A percentile compares a stretch with the other conserved stretches of the same genome.
Evolutionary conservation across 2,113 vertebrate genomes (phyloP).

Genomic region (Ranitomeya imitator): DNA sequence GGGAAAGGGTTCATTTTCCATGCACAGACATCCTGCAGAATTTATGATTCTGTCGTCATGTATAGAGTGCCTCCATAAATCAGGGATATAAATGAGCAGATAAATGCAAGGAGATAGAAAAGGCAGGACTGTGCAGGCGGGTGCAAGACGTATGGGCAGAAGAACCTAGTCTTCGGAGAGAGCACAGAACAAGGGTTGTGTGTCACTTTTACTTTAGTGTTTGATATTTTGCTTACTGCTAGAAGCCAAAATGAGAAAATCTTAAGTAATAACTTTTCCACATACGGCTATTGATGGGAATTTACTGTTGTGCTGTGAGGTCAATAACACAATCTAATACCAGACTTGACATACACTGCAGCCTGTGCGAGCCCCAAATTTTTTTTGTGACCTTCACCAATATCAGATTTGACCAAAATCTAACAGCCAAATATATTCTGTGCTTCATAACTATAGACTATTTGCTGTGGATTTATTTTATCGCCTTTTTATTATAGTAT

Average conservation of each 20-base stretch:
- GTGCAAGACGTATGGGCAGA: slow-evolving; percentile 41
- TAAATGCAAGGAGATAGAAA: slow-evolving; percentile 50
- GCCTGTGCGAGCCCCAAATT: not conserved
- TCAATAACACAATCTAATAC: not conserved
- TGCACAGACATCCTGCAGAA: slow-evolving; percentile 43
- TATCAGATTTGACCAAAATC: not conserved
- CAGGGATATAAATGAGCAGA: slow-evolving; percentile 54
- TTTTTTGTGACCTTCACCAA: not conserved
- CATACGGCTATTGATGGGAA: not conserved
- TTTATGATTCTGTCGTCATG: slow-evolving; percentile 52
- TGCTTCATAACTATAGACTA: not conserved
- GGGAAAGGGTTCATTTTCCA: slow-evolving; percentile 47
- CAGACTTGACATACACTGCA: not conserved
- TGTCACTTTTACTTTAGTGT: slow-evolving; percentile 29
- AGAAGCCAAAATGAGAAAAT: slow-evolving; percentile 3
- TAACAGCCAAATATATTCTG: not conserved
- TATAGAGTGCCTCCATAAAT: slow-evolving; percentile 50
- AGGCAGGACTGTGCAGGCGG: slow-evolving; percentile 33
- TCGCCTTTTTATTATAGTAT: too few species aligned
- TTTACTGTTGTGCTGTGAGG: not conserved
- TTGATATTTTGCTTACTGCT: slow-evolving; percentile 22
- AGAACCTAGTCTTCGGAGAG: slow-evolving; percentile 21
- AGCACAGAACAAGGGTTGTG: slow-evolving; percentile 4
- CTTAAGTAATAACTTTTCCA: not conserved
- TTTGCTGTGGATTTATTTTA: too few species aligned